These are phyloP conservation scores for Acanthococcus lagerstroemiae DNA, from an alignment of 2,888 invertebrate genomes.

Conservation along the genomic window DNA sequence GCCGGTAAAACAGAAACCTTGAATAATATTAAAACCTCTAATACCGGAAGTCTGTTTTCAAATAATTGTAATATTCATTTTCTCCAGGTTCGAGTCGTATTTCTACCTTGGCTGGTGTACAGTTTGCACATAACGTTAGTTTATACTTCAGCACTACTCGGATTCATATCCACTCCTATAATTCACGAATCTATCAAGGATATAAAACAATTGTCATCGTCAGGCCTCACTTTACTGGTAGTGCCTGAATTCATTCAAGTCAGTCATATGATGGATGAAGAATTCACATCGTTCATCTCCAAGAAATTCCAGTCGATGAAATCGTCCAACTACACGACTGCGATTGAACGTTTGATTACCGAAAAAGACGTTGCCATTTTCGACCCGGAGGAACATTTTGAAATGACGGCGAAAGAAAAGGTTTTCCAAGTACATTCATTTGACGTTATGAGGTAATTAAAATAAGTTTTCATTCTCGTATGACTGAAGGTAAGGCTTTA, in stretches of 20 bases:
- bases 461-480: background rate
- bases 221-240: constrained; percentile 21
- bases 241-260: constrained; percentile 32
- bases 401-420: constrained; percentile 5
- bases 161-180: constrained; percentile 27
- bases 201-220: constrained; percentile 14
- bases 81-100: constrained; percentile 24
- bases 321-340: constrained; percentile 1
- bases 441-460: constrained; percentile 10
- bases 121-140: constrained; percentile 31
- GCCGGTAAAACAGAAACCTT: too few relatives aligned
- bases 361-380: constrained; percentile 28
- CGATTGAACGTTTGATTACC: constrained; percentile 12
- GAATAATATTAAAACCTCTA: too few relatives aligned
- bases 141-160: constrained; percentile 32
- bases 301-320: background rate
- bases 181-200: constrained; percentile 28
- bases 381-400: constrained; percentile 32
- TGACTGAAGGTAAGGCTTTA: too few relatives aligned
- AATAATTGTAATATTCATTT: too few relatives aligned
- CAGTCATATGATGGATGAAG: constrained; percentile 27
- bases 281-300: constrained; percentile 1
- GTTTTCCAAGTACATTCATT: too few relatives aligned
- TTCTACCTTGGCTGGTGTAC: constrained; percentile 31
- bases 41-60: too few relatives aligned